phyloP scores from a whole-genome alignment of 2,113 vertebrate species.

The Syngnathus floridae region DNA sequence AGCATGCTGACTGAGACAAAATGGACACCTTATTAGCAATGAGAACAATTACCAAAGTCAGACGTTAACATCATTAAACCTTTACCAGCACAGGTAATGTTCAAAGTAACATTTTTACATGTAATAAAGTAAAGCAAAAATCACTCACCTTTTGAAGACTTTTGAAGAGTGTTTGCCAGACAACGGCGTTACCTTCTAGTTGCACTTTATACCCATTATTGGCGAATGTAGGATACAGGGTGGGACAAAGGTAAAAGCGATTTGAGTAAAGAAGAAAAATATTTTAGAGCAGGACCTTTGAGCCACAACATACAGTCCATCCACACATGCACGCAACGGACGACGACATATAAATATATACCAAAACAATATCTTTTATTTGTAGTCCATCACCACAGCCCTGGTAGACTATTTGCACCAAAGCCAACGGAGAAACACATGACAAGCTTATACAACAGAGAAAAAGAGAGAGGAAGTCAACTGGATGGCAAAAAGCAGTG shows the following conservation, averaged over 20 bases:
- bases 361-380: constrained; percentile 99
- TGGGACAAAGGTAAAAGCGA: too few relatives aligned
- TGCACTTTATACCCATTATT: too few relatives aligned
- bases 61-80: neutral
- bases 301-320: neutral
- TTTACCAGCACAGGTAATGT: neutral
- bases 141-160: too few relatives aligned
- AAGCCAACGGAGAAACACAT: constrained; percentile 99
- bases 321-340: constrained; percentile 31
- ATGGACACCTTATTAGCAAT: neutral
- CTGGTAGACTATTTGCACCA: constrained; percentile 83
- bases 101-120: neutral
- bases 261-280: too few relatives aligned
- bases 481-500: constrained; percentile 66
- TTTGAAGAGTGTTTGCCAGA: too few relatives aligned
- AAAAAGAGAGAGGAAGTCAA: constrained; percentile 78
- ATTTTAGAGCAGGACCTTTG: neutral
- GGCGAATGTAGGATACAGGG: too few relatives aligned
- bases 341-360: constrained; percentile 55
- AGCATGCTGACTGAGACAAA: neutral
- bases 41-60: neutral
- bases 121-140: too few relatives aligned
- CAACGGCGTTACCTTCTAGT: too few relatives aligned
- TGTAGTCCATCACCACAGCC: constrained; percentile 97
- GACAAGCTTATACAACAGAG: constrained; percentile 92